Conservation (phyloP, 2,113 vertebrate species). For the Morone saxatilis region DNA sequence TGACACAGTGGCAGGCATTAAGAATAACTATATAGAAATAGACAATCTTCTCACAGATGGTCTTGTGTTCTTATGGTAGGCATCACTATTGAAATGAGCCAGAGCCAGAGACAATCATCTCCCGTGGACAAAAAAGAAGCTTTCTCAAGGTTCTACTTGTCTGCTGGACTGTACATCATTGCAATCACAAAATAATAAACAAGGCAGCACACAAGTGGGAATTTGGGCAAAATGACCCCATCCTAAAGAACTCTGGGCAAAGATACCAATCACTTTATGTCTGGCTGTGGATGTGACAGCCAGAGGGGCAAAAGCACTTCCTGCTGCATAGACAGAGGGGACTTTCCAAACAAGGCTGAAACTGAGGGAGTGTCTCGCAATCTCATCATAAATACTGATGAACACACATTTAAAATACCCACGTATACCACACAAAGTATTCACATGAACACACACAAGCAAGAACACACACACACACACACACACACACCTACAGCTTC, state of each 20-base stretch:
- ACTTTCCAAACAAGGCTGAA: slow-evolving; percentile 59
- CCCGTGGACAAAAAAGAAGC: neutral
- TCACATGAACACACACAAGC: neutral
- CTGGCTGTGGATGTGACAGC: slow-evolving; percentile 51
- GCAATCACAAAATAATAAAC: slow-evolving; percentile 59
- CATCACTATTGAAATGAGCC: no score
- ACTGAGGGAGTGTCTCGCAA: slow-evolving; percentile 44
- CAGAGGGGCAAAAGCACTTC: slow-evolving; percentile 49
- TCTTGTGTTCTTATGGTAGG: no score
- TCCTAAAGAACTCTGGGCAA: slow-evolving; percentile 33
- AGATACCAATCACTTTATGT: slow-evolving; percentile 70
- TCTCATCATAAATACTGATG: slow-evolving; percentile 39
- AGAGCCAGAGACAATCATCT: neutral
- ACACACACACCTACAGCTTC: slow-evolving; percentile 36
- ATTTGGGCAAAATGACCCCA: slow-evolving; percentile 30
- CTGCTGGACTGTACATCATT: neutral
- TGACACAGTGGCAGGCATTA: no score
- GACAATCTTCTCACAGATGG: no score
- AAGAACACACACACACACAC: slow-evolving; percentile 17
- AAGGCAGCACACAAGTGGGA: slow-evolving; percentile 17
- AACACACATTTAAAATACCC: slow-evolving; percentile 18
- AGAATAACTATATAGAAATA: no score
- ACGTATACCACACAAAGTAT: slow-evolving; percentile 13
- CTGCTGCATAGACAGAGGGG: slow-evolving; percentile 63
- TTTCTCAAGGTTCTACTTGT: neutral